A percentile compares a stretch with the other conserved stretches of the same genome.
Conservation (phyloP, 2,113 vertebrate species). For the Laticauda colubrina region DNA sequence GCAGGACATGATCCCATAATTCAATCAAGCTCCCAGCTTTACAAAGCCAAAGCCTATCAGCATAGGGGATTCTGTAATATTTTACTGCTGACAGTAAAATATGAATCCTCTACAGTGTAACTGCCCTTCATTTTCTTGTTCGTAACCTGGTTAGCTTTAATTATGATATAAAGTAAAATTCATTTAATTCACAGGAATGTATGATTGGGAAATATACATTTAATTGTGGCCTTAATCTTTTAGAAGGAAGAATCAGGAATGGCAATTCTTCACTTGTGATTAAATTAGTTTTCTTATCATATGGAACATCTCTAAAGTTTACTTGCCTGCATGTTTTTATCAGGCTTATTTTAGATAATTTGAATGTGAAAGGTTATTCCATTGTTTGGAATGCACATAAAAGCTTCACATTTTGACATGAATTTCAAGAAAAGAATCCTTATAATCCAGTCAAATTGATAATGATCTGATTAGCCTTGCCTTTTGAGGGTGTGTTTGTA, state of each 20-base stretch:
- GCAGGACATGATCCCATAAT: not conserved
- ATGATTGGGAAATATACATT: not conserved
- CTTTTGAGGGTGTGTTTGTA: slow-evolving; percentile 25
- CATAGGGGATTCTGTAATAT: not conserved
- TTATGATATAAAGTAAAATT: not conserved
- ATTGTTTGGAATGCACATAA: slow-evolving; percentile 46
- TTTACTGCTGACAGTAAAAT: not conserved
- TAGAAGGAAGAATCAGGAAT: not conserved
- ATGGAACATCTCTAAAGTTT: slow-evolving; percentile 16
- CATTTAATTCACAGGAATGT: not conserved
- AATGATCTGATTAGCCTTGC: slow-evolving; percentile 48
- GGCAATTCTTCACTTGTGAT: not conserved
- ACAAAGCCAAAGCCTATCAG: not conserved
- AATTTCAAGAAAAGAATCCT: slow-evolving; percentile 43
- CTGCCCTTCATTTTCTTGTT: not conserved
- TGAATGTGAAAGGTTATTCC: slow-evolving; percentile 28
- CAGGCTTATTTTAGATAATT: not conserved
- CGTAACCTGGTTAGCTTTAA: not conserved
- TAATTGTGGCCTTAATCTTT: not conserved
- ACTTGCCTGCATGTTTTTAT: slow-evolving; percentile 42
- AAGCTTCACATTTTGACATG: slow-evolving; percentile 48
- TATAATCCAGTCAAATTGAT: slow-evolving; percentile 20
- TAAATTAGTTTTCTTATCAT: not conserved
- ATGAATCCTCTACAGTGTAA: not conserved
- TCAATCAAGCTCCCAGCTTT: not conserved